Evolutionary conservation across 2,888 invertebrate species (phyloP), one percentile per base, ranked within the genome.

Genomic region (Dorcus parallelipipedus): DNA sequence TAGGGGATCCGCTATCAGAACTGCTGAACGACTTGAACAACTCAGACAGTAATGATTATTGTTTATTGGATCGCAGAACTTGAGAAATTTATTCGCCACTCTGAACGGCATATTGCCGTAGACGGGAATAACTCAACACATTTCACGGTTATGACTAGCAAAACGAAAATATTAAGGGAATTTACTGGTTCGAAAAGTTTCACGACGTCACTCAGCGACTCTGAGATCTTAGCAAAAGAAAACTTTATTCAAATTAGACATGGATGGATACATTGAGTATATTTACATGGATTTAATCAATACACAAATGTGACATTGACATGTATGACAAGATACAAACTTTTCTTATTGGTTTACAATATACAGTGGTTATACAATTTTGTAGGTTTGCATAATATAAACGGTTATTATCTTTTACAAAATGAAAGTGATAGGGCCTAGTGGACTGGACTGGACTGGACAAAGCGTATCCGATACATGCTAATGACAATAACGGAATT

Each of bases 31-130:
- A 72, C 73, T 73, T 70, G 70, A 71, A 71, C 71, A 73, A 74
- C 73, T 74, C 71, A 71, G 73, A 73, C 73, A 72, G 73, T 74
- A 74, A 75, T 74, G 75, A 75, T 75, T 74, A 75, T 75, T 75
- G 74, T 75, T 75, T 75, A 75, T 75, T 74, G 72, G 73, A 74
- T 74, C 72, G 73, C 69, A 66, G 70, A 74, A 75, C 68, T 74
- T 72, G 70, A 67, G 66, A 69, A 69, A 71, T 72, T 71, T 70
- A 71, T 72, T 65, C 67, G 62, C 58, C 59, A 63, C 68, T 64
- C 63, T 61, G 62, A 64, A 64, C 65, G 68, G 66, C 66, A 67
- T 68, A 68, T 68, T 67, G 66, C 66, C 64, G 52, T 59, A 58
- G 65, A 59, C 61, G 62, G 56, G 56, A 47, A 67, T 68, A 68